Percentiles rank a stretch among this genome's conserved stretches.
These are phyloP conservation scores for Trinectes maculatus DNA, from an alignment of 2,113 vertebrate species.

Conservation along the genomic window DNA sequence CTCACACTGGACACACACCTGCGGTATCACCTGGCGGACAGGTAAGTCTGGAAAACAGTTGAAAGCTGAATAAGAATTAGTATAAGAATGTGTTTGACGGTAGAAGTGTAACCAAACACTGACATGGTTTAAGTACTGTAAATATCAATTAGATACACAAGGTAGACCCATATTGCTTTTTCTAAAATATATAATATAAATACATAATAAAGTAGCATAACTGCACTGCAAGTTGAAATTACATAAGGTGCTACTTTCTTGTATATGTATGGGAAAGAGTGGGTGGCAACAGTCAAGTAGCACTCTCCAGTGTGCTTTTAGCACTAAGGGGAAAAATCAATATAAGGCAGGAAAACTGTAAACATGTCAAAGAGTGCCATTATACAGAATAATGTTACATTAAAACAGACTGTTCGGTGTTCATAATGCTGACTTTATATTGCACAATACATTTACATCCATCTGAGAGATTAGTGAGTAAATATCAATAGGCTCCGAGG, in stretches of 20 bases:
- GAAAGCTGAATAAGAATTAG: neutral
- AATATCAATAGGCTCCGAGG: constrained; percentile 16
- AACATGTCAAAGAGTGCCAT: constrained; percentile 10
- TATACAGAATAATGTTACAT: constrained; percentile 9
- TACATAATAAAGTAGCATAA: too few species aligned
- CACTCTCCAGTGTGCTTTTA: constrained; percentile 17
- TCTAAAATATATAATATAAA: neutral
- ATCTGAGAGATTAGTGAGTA: constrained; percentile 7
- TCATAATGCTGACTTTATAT: neutral
- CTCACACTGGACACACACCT: constrained; percentile 81
- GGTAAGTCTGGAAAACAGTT: constrained; percentile 63
- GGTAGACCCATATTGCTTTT: neutral
- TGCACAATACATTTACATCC: neutral
- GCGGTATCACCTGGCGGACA: constrained; percentile 65
- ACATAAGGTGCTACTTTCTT: neutral
- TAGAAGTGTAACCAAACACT: too few species aligned
- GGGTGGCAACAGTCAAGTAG: constrained; percentile 24
- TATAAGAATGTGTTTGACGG: too few species aligned
- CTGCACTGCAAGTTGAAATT: neutral
- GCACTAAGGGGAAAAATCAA: constrained; percentile 40
- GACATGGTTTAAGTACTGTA: too few species aligned
- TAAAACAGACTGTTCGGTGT: neutral
- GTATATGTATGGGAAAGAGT: constrained; percentile 24
- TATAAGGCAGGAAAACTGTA: constrained; percentile 14
- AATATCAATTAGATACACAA: neutral